phyloP scores from a whole-genome alignment of 2,113 vertebrate species.

The Petromus typicus region DNA sequence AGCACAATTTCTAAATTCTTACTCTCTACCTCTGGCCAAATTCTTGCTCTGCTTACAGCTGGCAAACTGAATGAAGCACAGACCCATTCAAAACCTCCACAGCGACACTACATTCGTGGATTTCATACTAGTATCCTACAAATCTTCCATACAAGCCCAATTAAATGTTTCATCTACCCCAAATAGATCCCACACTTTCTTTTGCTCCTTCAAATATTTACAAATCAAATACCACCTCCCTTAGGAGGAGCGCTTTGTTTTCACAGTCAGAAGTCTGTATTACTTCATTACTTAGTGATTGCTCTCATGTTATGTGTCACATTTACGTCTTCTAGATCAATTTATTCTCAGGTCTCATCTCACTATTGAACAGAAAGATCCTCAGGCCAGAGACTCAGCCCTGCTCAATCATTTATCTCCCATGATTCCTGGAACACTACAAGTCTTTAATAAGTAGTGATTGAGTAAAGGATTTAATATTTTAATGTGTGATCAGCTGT shows the following conservation, averaged over 20 bases:
- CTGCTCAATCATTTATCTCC: constrained; percentile 24
- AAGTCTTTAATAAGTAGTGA: constrained; percentile 4
- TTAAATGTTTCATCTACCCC: constrained; percentile 40
- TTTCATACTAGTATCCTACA: background rate
- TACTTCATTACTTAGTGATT: background rate
- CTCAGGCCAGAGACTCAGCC: background rate
- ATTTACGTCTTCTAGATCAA: background rate
- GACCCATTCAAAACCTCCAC: background rate
- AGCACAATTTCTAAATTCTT: background rate
- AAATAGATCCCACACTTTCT: constrained; percentile 43
- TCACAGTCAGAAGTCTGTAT: background rate
- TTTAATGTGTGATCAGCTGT: background rate
- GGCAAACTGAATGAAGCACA: background rate
- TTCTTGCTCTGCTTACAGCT: background rate
- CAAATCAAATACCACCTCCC: background rate
- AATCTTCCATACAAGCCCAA: background rate
- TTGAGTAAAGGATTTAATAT: background rate
- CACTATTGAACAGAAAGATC: constrained; percentile 32
- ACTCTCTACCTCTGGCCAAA: background rate
- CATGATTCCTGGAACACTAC: background rate
- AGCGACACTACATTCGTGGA: background rate
- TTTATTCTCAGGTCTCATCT: constrained; percentile 22
- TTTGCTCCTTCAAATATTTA: constrained; percentile 39
- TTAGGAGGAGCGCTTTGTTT: constrained; percentile 40
- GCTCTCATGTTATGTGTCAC: background rate